phyloP scores from a whole-genome alignment of 2,888 invertebrate species.

The Eilema griseolum region DNA sequence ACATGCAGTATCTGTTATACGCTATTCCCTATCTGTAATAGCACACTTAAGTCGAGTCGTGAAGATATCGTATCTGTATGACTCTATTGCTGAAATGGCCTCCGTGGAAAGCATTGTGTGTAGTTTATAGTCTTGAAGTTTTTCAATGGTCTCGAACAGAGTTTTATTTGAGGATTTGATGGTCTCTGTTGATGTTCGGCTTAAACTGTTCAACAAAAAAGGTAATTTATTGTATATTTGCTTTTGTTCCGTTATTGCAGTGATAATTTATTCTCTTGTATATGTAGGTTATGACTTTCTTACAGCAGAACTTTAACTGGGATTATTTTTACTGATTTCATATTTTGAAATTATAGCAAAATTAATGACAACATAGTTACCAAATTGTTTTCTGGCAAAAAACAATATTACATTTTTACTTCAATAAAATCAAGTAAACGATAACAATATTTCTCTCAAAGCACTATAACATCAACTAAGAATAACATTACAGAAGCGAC shows the following conservation, averaged over 20 bases:
- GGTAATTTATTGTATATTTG: conserved; percentile 1
- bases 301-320: background rate
- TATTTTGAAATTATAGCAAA: background rate
- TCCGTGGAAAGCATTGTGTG: conserved; percentile 42
- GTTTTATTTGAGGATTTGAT: conserved; percentile 43
- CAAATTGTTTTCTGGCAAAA: too few species aligned
- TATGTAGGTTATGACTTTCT: background rate
- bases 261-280: background rate
- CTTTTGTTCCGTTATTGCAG: background rate
- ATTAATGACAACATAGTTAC: too few species aligned
- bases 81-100: conserved; percentile 65
- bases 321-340: background rate
- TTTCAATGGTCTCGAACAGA: conserved; percentile 43
- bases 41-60: conserved; percentile 62
- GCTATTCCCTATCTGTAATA: conserved; percentile 73
- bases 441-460: background rate
- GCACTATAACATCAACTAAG: conserved; percentile 30
- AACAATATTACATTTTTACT: background rate
- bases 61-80: conserved; percentile 70
- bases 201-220: conserved; percentile 13
- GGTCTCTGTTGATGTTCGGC: conserved; percentile 17
- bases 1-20: conserved; percentile 65
- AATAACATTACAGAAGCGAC: conserved; percentile 35
- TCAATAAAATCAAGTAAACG: background rate
- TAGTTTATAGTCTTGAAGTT: conserved; percentile 48